Conservation (phyloP, 2,888 invertebrate species). For the Melanostoma scalare region DNA sequence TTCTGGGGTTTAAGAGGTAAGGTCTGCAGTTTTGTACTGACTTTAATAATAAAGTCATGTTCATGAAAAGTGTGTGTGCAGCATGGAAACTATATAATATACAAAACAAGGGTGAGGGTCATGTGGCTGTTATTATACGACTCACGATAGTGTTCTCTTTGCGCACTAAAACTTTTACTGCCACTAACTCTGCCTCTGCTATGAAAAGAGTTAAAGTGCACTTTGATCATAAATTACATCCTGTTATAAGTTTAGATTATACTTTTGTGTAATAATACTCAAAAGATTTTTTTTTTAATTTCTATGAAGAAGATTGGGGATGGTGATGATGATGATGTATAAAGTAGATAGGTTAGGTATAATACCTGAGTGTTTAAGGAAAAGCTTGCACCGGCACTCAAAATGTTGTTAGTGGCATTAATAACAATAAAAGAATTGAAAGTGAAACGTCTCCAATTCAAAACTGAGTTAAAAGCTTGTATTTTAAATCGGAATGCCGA, state of each 20-base stretch:
- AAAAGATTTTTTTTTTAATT: constrained; percentile 17
- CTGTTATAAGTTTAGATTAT: constrained; percentile 39
- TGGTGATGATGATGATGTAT: no score
- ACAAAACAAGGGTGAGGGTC: constrained; percentile 58
- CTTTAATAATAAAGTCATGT: constrained; percentile 51
- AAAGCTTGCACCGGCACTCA: no score
- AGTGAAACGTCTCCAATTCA: no score
- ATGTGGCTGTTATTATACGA: constrained; percentile 35
- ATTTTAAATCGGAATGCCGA: no score
- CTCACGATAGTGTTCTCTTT: constrained; percentile 43
- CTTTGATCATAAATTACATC: constrained; percentile 61
- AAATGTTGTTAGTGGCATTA: no score
- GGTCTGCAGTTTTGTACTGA: constrained; percentile 4
- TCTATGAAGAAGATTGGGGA: no score
- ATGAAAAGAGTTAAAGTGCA: constrained; percentile 53
- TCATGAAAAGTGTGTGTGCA: constrained; percentile 39
- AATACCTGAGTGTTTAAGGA: no score
- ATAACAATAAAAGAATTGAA: no score
- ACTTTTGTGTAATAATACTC: constrained; percentile 44
- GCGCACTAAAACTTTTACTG: constrained; percentile 32
- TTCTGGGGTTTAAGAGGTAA: not conserved
- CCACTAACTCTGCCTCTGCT: constrained; percentile 25
- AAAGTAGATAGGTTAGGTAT: no score
- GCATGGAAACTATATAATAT: constrained; percentile 14
- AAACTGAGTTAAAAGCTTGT: no score